Conservation (phyloP, 2,797 vertebrate genomes). For the Enteromius thamalakanensis region DNA sequence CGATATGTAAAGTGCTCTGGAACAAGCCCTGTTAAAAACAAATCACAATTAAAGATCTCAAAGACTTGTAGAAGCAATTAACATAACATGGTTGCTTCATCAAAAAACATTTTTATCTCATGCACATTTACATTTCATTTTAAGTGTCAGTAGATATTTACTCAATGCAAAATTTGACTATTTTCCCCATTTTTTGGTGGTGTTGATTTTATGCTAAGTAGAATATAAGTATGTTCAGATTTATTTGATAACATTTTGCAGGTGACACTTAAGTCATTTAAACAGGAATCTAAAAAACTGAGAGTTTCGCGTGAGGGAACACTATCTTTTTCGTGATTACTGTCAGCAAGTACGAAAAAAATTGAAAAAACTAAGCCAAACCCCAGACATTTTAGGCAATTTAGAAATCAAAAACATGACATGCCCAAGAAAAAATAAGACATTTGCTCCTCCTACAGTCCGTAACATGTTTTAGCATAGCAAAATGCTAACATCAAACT, state of each 20-base stretch:
- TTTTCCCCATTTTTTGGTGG: too few relatives aligned
- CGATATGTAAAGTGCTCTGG: too few relatives aligned
- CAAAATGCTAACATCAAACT: not conserved
- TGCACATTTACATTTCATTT: not conserved
- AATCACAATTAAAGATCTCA: not conserved
- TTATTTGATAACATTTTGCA: not conserved
- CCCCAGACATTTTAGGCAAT: not conserved
- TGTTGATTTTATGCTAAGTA: too few relatives aligned
- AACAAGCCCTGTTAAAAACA: not conserved
- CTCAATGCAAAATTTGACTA: too few relatives aligned
- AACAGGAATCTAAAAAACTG: not conserved
- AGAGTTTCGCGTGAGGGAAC: not conserved
- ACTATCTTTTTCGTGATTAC: not conserved
- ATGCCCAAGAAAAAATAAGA: not conserved
- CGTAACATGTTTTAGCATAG: not conserved
- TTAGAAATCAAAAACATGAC: not conserved
- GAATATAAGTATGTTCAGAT: not conserved
- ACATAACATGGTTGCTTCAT: not conserved
- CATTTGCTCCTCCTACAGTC: not conserved
- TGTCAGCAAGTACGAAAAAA: not conserved
- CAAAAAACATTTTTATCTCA: not conserved
- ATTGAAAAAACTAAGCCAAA: not conserved
- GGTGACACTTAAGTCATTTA: not conserved
- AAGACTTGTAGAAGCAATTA: not conserved
- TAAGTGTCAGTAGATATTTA: too few relatives aligned